A percentile compares a stretch with the other conserved stretches of the same genome.
These are phyloP conservation scores for Caenorhabditis auriculariae DNA, from an alignment of 2,888 invertebrate species.

Conservation along the genomic window DNA sequence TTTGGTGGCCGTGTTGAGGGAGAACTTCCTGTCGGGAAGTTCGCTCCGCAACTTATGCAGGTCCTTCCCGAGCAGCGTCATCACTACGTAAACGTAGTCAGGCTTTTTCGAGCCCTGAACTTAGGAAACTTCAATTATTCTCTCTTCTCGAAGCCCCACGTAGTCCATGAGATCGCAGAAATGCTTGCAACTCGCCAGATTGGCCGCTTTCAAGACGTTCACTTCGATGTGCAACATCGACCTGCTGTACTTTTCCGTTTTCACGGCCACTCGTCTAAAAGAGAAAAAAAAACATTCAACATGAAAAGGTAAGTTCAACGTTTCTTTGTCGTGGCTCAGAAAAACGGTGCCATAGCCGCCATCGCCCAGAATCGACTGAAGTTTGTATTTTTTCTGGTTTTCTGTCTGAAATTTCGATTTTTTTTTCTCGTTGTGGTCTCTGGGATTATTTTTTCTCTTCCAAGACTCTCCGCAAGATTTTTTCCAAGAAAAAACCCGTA, in stretches of 20 bases:
- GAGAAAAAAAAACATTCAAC: background rate
- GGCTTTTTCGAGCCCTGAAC: slow-evolving; percentile 39
- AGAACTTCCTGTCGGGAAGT: slow-evolving; percentile 39
- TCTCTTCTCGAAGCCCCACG: slow-evolving; percentile 15
- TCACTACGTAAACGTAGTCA: slow-evolving; percentile 48
- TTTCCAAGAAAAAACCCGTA: no score
- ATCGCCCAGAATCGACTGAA: slow-evolving; percentile 42
- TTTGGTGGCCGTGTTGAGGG: slow-evolving; percentile 39
- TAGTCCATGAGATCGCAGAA: slow-evolving; percentile 47
- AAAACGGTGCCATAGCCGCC: slow-evolving; percentile 50
- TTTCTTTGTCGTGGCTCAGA: slow-evolving; percentile 25
- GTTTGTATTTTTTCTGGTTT: slow-evolving; percentile 26
- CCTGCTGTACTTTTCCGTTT: slow-evolving; percentile 51
- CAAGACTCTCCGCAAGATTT: no score
- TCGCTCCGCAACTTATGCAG: slow-evolving; percentile 49
- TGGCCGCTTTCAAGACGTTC: slow-evolving; percentile 42
- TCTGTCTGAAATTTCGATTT: background rate
- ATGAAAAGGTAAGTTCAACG: background rate
- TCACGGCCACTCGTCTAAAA: slow-evolving; percentile 37
- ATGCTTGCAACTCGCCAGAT: slow-evolving; percentile 33
- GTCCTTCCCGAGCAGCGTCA: slow-evolving; percentile 49
- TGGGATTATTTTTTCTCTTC: no score
- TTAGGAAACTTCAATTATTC: background rate
- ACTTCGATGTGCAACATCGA: slow-evolving; percentile 50
- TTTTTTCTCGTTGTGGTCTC: no score